phyloP scores from a whole-genome alignment of 1,140 invertebrate species.

The Piezodorus guildinii region DNA sequence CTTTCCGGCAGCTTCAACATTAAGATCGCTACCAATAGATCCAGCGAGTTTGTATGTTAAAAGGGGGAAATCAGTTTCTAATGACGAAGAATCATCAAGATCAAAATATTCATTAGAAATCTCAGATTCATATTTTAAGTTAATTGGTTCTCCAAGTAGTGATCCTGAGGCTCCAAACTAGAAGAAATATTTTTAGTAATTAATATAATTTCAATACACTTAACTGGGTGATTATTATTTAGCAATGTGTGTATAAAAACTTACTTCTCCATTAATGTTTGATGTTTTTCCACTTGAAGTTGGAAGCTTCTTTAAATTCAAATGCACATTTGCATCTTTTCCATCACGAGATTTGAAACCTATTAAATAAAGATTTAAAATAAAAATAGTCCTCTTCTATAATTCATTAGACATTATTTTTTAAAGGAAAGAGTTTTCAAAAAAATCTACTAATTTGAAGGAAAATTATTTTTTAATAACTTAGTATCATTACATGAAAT shows the following conservation, averaged over 20 bases:
- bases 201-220: too few species aligned
- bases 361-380: neutral
- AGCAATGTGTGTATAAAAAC: neutral
- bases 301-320: constrained; percentile 2
- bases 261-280: neutral
- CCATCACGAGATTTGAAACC: neutral
- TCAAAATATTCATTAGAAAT: constrained; percentile 22
- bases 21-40: constrained; percentile 17
- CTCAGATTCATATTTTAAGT: constrained; percentile 22
- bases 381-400: too few species aligned
- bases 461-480: too few species aligned
- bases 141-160: constrained; percentile 16
- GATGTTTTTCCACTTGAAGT: neutral
- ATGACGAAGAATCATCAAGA: constrained; percentile 8
- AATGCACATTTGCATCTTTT: neutral
- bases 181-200: neutral
- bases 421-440: too few species aligned
- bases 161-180: constrained; percentile 22
- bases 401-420: too few species aligned
- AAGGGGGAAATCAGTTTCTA: constrained; percentile 17
- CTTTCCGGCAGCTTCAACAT: constrained; percentile 19
- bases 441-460: too few species aligned
- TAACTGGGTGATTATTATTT: too few species aligned
- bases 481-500: too few species aligned
- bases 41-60: constrained; percentile 17